Evolutionary conservation across 2,888 invertebrate species (phyloP).

Genomic region (Mesochorus sp.): DNA sequence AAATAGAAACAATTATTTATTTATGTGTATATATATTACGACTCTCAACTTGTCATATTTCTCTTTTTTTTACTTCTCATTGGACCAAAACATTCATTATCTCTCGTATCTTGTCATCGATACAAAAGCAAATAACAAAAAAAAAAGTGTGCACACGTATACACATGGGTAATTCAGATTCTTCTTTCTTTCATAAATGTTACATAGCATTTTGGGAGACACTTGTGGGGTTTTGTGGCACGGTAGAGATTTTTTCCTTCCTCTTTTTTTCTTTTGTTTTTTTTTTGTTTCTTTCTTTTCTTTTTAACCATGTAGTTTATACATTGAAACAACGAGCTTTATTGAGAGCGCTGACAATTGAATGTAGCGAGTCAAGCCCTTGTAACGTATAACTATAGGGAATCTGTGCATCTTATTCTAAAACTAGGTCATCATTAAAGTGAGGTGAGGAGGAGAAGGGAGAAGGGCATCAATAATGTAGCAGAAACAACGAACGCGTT

Average conservation of each 20-base stretch:
- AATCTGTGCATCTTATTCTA: not conserved
- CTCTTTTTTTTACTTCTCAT: not conserved
- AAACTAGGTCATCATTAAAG: not conserved
- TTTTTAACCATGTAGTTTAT: not conserved
- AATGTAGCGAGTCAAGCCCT: constrained; percentile 27
- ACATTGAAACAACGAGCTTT: constrained; percentile 14
- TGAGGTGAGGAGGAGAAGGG: not conserved
- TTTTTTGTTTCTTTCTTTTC: no score
- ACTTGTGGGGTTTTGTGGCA: not conserved
- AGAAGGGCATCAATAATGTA: not conserved
- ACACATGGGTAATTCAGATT: not conserved
- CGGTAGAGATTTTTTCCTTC: not conserved
- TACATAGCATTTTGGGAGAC: constrained; percentile 24
- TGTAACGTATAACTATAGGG: not conserved
- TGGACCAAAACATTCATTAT: not conserved
- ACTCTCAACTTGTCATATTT: constrained; percentile 30
- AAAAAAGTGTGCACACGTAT: not conserved
- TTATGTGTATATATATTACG: constrained; percentile 19
- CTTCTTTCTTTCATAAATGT: not conserved
- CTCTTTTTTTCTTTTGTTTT: no score
- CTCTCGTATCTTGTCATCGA: not conserved
- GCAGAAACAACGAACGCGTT: not conserved
- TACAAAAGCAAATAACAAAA: no score
- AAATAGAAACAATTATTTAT: constrained; percentile 21
- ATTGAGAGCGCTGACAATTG: constrained; percentile 35